phyloP scores from a whole-genome alignment of 2,888 invertebrate genomes.

The Eueremaeus valkanovi region DNA sequence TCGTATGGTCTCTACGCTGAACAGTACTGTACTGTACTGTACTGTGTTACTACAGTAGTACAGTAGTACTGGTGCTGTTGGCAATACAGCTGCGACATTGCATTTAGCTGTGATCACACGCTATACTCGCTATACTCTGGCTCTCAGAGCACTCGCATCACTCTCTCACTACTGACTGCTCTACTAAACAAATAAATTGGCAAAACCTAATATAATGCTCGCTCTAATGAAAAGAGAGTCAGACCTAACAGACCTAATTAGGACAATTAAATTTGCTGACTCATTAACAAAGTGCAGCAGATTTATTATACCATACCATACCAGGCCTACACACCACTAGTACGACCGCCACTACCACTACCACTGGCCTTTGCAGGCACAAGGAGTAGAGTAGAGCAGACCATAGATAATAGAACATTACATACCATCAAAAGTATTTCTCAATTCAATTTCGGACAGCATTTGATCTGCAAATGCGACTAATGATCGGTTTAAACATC shows the following conservation, averaged over 20 bases:
- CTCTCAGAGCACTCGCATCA: slow-evolving; percentile 20
- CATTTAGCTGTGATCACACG: slow-evolving; percentile 29
- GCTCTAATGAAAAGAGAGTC: slow-evolving; percentile 34
- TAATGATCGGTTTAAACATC: too few relatives aligned
- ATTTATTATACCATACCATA: background rate
- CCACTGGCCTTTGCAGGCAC: too few relatives aligned
- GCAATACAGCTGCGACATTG: slow-evolving; percentile 35
- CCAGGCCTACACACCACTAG: background rate
- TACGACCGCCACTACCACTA: background rate
- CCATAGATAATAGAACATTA: too few relatives aligned
- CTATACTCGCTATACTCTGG: slow-evolving; percentile 28
- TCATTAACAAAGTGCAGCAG: slow-evolving; percentile 31
- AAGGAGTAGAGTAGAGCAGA: too few relatives aligned
- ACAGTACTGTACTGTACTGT: background rate
- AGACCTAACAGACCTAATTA: slow-evolving; percentile 35
- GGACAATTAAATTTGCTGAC: slow-evolving; percentile 30
- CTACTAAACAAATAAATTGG: slow-evolving; percentile 31
- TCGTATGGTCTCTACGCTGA: background rate
- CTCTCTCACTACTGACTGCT: slow-evolving; percentile 16
- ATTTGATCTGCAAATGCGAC: too few relatives aligned
- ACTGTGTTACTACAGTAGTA: too few relatives aligned
- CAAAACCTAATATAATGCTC: slow-evolving; percentile 30
- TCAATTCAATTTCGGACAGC: background rate
- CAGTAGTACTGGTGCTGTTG: background rate
- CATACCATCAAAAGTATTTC: background rate